Percentiles rank a stretch among this genome's conserved stretches.
phyloP scores from a whole-genome alignment of 1,140 invertebrate genomes.

The Xylocopa sonorina region DNA sequence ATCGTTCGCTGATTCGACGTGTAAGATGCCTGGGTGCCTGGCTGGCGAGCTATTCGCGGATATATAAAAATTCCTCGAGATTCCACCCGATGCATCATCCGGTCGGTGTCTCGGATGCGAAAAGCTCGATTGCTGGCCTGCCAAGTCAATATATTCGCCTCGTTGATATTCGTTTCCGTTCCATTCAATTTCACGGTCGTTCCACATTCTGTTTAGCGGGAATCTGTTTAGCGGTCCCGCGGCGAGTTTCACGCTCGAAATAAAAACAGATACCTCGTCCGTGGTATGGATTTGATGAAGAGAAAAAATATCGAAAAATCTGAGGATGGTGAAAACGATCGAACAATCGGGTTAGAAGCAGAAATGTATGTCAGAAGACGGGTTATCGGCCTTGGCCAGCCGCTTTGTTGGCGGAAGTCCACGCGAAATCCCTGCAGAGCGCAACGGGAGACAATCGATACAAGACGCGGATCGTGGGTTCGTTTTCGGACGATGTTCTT shows the following conservation, averaged over 20 bases:
- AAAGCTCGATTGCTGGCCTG: neutral
- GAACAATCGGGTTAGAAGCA: neutral
- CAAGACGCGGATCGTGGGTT: conserved; percentile 9
- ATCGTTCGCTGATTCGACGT: neutral
- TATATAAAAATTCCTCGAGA: conserved; percentile 33
- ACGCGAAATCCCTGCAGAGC: conserved; percentile 17
- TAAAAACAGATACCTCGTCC: too few relatives aligned
- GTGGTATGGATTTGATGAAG: too few relatives aligned
- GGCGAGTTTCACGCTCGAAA: too few relatives aligned
- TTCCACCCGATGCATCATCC: neutral
- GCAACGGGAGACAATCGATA: conserved; percentile 19
- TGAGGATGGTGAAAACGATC: neutral
- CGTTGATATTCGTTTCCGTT: neutral
- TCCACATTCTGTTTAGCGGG: neutral
- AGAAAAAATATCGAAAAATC: neutral
- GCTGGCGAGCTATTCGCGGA: neutral
- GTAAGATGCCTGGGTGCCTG: neutral
- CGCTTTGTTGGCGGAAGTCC: conserved; percentile 26
- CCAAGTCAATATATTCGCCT: neutral
- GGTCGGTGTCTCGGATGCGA: neutral
- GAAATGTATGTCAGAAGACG: neutral
- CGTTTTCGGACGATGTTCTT: neutral
- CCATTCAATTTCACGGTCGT: neutral
- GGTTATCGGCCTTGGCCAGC: conserved; percentile 14
- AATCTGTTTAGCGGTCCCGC: neutral